Evolutionary conservation across 2,113 vertebrate species (phyloP), one percentile per base, ranked within the genome.

Genomic region (Lasiurus borealis): DNA sequence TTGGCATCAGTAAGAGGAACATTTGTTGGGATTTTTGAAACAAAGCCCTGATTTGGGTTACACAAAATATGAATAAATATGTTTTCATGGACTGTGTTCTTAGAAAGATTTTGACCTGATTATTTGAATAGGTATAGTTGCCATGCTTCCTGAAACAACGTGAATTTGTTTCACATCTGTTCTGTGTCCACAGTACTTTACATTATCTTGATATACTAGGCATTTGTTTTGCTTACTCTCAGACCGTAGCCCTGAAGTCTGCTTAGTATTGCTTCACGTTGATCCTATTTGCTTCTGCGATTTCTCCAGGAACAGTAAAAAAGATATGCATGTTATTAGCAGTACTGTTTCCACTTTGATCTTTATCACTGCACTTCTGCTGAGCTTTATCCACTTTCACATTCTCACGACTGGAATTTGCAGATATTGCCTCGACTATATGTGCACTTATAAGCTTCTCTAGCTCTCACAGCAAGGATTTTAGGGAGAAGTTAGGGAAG

Each of bases 151-250:
- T 34, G 78, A 96, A 92, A 88, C 89, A 80, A 91, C 91, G 80
- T 69, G 69, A 89, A 90, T 91, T 85, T 68, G 87, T 88, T 94
- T 96, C 84, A 91, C 93, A 87, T 93, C 90, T 91, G 93, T 73
- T 93, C 77, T 57, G 25, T 78, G 90, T 94, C 94, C 34, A 29
- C 7, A 77, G 52, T 88, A 85, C 93, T 90, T 94, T 90, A 87
- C 14, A 46, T 77, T 90, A 88, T 95, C 92, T 92, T 91, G 85
- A 93, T 85, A 73, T 82, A 90, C 90, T 75, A 77, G 88, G 76
- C 59, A 78, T 92, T 95, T 96, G 95, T 95, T 96, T 96, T 94
- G 77, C 59, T 93, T 88, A 68, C 66, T 81, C 36, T 71, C 80
- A 72, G 84, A 12, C 86, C 75, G 46, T 59, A 87, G 92, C 46